Evolutionary conservation across 2,797 vertebrate genomes (phyloP).

Genomic region (Alcedo atthis): DNA sequence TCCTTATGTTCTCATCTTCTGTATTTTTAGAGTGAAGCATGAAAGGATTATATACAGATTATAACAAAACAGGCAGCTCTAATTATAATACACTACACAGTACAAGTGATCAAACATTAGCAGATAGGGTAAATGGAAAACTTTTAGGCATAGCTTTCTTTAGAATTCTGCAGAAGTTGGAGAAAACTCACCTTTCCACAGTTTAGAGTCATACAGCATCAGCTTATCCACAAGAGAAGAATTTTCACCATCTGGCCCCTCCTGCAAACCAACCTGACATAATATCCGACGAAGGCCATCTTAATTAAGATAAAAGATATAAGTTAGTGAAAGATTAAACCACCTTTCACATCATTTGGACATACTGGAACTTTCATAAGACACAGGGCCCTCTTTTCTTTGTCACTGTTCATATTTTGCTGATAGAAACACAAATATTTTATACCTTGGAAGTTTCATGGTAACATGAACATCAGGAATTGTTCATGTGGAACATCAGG

Average conservation of each 20-base stretch:
- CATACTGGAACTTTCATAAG: background rate
- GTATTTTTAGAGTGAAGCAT: background rate
- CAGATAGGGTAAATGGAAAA: background rate
- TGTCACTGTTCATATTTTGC: background rate
- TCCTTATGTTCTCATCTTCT: background rate
- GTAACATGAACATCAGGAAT: background rate
- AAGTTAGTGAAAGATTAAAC: background rate
- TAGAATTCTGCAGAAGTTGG: background rate
- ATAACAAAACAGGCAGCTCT: background rate
- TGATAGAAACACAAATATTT: background rate
- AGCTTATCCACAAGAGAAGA: conserved; percentile 91
- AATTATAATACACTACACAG: background rate
- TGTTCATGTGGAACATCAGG: background rate
- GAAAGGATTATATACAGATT: background rate
- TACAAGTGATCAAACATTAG: background rate
- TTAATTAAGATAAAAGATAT: conserved; percentile 60
- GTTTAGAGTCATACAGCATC: conserved; percentile 95
- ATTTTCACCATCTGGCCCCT: conserved; percentile 87
- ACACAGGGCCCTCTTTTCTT: background rate
- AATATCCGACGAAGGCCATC: conserved; percentile 92
- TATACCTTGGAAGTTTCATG: background rate
- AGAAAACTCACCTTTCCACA: conserved; percentile 92
- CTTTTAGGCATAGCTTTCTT: background rate
- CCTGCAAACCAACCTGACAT: conserved; percentile 93
- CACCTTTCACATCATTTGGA: background rate